Evolutionary conservation across 2,888 invertebrate genomes (phyloP).

Genomic region (Hydroisotoma schaefferi): DNA sequence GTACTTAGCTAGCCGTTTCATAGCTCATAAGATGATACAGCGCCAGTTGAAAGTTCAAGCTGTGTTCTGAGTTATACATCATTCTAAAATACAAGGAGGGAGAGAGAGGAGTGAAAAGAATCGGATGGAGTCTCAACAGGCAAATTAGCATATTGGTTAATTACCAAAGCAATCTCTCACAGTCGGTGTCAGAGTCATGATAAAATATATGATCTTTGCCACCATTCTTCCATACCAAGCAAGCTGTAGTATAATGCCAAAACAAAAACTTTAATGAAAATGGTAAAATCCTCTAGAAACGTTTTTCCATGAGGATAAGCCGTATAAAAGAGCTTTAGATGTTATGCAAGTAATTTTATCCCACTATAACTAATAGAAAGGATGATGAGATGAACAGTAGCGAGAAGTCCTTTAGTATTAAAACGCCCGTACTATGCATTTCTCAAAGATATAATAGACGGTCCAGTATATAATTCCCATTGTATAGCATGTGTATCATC

Average conservation of each 20-base stretch:
- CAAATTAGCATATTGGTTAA: conserved; percentile 28
- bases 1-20: no score
- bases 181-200: conserved; percentile 12
- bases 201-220: conserved; percentile 10
- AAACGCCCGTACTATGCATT: no score
- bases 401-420: not conserved
- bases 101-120: conserved; percentile 2
- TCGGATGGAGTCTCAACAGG: not conserved
- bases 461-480: no score
- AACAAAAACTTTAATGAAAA: not conserved
- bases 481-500: no score
- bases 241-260: not conserved
- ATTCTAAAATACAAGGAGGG: conserved; percentile 7
- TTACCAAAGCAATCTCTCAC: conserved; percentile 22
- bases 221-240: conserved; percentile 9
- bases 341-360: no score
- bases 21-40: not conserved
- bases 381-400: conserved; percentile 1
- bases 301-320: not conserved
- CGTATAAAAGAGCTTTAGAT: no score
- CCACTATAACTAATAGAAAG: not conserved
- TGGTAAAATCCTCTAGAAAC: not conserved
- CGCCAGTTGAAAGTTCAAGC: conserved; percentile 12
- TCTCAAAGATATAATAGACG: no score
- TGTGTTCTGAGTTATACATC: conserved; percentile 14